Base-by-base conservation (phyloP, 2,113 vertebrate species). In the Passer domesticus region DNA sequence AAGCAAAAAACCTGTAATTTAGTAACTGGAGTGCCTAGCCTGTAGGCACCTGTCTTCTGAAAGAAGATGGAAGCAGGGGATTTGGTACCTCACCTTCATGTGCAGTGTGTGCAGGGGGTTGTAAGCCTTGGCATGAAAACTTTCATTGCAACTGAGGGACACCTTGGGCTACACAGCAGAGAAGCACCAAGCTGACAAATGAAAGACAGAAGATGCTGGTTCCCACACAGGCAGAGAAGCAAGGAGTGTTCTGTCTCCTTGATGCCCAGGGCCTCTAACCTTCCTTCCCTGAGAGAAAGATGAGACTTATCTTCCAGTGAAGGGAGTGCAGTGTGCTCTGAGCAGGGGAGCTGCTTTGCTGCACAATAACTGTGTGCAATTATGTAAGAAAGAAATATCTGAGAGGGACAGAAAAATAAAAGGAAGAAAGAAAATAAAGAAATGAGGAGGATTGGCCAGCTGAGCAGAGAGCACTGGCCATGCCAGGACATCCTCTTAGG, bases 161-260 rank as follows among this genome's bases (percentile, higher is more conserved):
- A 10, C 33, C 5, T 19, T 0, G 4, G 25, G 11, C 30, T 39
- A 12, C 0, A 0, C 15, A 60, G 30, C 20, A 77, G 30, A 66
- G 69, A 68, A 73, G 35, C n/a, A 69, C 12, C 10, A 47, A 89
- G 25, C 12, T 72, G 31, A 15, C 15, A 67, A 50, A 52, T 67
- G 58, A 63, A 72, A 33, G 5, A 28, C 58, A 63, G 47, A 49
- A 25, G 15, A 63, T 47, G 31, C 24, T 79, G 22, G 4, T 8
- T 86, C 43, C 37, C 19, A 24, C 11, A 63, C 0, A 0, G 13
- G 12, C 18, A 63, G 62, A 76, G 39, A 76, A 72, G 3, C 14
- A 76, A 58, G 24, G 33, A 43, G 1, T 37, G 10, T 4, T 69
- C 39, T 59, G 13, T 44, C 16, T 22, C 18, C 27, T 67, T 27